Evolutionary conservation across 2,888 invertebrate genomes (phyloP), one percentile per base, ranked within the genome.

Genomic region (Lepidonotus clava): DNA sequence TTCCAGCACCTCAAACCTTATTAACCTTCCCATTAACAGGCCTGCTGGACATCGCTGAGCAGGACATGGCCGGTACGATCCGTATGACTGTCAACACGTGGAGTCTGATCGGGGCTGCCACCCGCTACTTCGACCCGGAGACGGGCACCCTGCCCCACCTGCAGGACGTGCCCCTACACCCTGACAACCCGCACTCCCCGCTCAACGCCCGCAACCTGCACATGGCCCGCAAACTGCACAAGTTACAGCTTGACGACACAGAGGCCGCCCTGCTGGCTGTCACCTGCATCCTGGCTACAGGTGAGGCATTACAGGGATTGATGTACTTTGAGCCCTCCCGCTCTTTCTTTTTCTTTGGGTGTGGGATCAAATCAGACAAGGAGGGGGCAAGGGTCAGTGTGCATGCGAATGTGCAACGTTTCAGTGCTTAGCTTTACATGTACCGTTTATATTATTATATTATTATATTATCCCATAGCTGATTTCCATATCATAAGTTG

Each of bases 241-340:
- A 24, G 28, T 34, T 80, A 4, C 21, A 80, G 14, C 41, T 80
- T 21, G 80, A 80, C 28, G 80, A 80, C 4, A 46, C 80, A 0
- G 80, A 80, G 80, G 46, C 41, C 6, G 24, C 80, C 5, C 80
- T 80, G 46, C 80, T 80, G 5, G 0, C 46, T 46, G 46, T 51
- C 5, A 32, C 51, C 24, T 80, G 80, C 32, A 51, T 80, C 32
- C 46, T 80, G 18, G 80, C 80, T 18, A 80, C 80, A 80, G 80
- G 80, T 80, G 28, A n/a, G 28, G n/a, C n/a, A n/a, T n/a, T n/a
- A n/a, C n/a, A n/a, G n/a, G n/a, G n/a, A n/a, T n/a, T n/a, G n/a
- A n/a, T n/a, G n/a, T n/a, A n/a, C n/a, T n/a, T n/a, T n/a, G n/a
- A n/a, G n/a, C n/a, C n/a, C n/a, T n/a, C n/a, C n/a, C n/a, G n/a